Percentiles rank a stretch among this genome's conserved stretches.
phyloP scores from a whole-genome alignment of 2,888 invertebrate species.

The Drosophila infuscata region DNA sequence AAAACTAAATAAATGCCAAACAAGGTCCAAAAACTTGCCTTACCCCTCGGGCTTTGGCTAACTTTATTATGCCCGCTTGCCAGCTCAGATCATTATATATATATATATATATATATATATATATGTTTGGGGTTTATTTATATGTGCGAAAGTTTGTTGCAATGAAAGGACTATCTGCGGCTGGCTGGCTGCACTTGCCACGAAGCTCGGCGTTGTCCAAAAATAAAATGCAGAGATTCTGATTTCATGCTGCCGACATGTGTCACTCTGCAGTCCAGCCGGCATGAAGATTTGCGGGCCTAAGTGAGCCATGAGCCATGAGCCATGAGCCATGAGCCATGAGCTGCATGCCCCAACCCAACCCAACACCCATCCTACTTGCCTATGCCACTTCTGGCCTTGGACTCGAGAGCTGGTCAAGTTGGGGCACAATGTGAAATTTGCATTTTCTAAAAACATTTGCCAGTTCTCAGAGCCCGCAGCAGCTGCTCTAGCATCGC shows the following conservation, averaged over 20 bases:
- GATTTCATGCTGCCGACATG: constrained; percentile 84
- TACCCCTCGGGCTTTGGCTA: constrained; percentile 41
- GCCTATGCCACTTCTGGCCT: constrained; percentile 4
- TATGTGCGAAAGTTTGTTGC: constrained; percentile 16
- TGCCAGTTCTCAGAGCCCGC: constrained; percentile 43
- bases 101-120: constrained; percentile 5
- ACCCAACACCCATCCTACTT: background rate
- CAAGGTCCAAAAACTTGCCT: constrained; percentile 69
- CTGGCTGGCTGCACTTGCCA: constrained; percentile 52
- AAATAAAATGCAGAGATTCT: constrained; percentile 77
- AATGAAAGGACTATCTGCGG: constrained; percentile 70
- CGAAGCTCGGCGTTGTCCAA: constrained; percentile 60
- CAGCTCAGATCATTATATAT: constrained; percentile 32
- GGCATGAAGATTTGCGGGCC: constrained; percentile 81
- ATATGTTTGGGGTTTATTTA: background rate
- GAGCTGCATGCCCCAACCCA: background rate
- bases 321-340: too few species aligned
- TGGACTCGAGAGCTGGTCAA: constrained; percentile 32
- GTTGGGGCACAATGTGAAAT: constrained; percentile 61
- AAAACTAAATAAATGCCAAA: constrained; percentile 80
- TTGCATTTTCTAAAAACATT: constrained; percentile 82
- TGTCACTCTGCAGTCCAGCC: constrained; percentile 82
- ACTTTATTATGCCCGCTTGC: constrained; percentile 71
- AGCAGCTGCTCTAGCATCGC: constrained; percentile 42
- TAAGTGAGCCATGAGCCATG: constrained; percentile 38